Evolutionary conservation across 2,113 vertebrate genomes (phyloP).

Genomic region (Sminthopsis crassicaudata): DNA sequence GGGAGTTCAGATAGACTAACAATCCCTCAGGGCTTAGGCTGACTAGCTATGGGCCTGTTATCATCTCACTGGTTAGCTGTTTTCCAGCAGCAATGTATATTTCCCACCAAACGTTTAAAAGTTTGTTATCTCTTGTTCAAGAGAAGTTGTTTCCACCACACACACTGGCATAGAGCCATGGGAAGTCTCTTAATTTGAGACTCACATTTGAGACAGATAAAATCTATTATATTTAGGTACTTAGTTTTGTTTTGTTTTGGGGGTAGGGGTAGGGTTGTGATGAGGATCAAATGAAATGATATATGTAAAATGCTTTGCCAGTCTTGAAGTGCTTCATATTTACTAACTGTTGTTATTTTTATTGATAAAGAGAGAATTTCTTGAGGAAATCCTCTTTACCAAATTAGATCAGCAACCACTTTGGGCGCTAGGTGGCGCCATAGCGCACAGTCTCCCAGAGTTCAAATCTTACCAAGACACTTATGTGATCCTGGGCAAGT

Average conservation of each 20-base stretch:
- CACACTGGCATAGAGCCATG: constrained; percentile 49
- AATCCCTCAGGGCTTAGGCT: background rate
- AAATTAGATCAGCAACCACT: background rate
- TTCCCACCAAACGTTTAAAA: constrained; percentile 12
- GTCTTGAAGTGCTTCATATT: background rate
- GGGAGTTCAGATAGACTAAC: background rate
- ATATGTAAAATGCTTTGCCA: background rate
- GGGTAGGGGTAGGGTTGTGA: background rate
- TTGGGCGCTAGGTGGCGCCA: background rate
- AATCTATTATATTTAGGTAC: background rate
- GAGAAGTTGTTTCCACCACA: constrained; percentile 50
- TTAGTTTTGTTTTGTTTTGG: background rate
- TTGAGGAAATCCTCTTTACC: background rate
- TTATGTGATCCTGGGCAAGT: background rate
- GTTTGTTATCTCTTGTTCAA: constrained; percentile 46
- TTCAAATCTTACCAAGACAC: background rate
- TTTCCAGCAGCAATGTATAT: constrained; percentile 50
- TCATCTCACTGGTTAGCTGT: constrained; percentile 19
- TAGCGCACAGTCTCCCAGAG: background rate
- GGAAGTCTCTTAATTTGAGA: constrained; percentile 50
- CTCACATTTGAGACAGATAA: constrained; percentile 44
- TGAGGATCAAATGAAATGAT: background rate
- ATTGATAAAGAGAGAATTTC: background rate
- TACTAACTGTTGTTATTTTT: background rate
- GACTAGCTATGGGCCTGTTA: background rate